A percentile compares a stretch with the other conserved stretches of the same genome.
Conservation (phyloP, 2,888 invertebrate species). For the Alentia gelatinosa region DNA sequence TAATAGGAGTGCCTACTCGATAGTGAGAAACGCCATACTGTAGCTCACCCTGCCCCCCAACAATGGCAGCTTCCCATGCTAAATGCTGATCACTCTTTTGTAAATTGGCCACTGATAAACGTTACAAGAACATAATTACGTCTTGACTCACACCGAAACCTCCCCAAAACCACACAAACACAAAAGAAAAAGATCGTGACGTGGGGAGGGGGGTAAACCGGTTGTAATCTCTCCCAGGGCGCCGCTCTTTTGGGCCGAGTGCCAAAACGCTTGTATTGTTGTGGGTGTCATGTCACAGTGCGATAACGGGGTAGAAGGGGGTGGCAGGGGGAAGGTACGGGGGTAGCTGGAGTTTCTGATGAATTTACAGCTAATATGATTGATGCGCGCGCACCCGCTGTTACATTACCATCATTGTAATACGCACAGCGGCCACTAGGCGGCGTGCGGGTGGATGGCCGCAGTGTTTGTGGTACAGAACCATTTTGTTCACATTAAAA, state of each 20-base stretch:
- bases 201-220: background rate
- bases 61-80: too few relatives aligned
- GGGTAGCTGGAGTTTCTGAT: background rate
- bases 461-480: too few relatives aligned
- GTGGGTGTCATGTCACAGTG: background rate
- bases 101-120: background rate
- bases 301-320: background rate
- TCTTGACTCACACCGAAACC: background rate
- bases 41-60: too few relatives aligned
- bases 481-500: too few relatives aligned
- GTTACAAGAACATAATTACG: background rate
- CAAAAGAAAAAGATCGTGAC: background rate
- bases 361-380: background rate
- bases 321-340: background rate
- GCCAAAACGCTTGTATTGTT: background rate
- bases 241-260: background rate
- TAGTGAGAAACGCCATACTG: too few relatives aligned
- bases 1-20: too few relatives aligned
- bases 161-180: background rate
- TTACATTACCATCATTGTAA: background rate
- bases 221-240: background rate
- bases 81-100: background rate
- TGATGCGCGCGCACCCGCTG: background rate
- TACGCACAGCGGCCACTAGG: background rate
- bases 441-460: too few relatives aligned